Evolutionary conservation across 2,888 invertebrate genomes (phyloP).

Genomic region (Acronicta alni): DNA sequence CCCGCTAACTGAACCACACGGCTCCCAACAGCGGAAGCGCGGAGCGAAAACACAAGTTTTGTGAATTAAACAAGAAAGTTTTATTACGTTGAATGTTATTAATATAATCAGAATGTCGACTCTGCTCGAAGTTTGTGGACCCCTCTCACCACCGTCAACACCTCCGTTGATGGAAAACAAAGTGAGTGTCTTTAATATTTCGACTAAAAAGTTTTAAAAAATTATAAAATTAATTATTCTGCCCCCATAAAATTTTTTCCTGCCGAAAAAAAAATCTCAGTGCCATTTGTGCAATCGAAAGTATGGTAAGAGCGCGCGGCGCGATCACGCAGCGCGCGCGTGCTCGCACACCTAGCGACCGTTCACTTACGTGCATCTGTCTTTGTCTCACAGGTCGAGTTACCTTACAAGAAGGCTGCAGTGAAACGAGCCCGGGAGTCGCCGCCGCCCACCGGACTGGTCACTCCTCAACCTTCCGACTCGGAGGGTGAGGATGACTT

Average conservation of each 20-base stretch:
- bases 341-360: slow-evolving; percentile 75
- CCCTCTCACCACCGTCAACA: slow-evolving; percentile 92
- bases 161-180: slow-evolving; percentile 91
- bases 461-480: slow-evolving; percentile 96
- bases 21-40: slow-evolving; percentile 75
- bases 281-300: slow-evolving; percentile 81
- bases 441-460: slow-evolving; percentile 78
- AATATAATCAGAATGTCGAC: slow-evolving; percentile 80
- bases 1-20: slow-evolving; percentile 81
- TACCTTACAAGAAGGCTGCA: slow-evolving; percentile 81
- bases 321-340: slow-evolving; percentile 84
- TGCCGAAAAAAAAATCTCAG: slow-evolving; percentile 45
- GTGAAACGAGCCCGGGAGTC: slow-evolving; percentile 77
- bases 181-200: slow-evolving; percentile 80
- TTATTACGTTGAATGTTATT: slow-evolving; percentile 77
- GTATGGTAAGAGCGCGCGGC: slow-evolving; percentile 70
- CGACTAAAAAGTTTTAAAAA: slow-evolving; percentile 43
- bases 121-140: slow-evolving; percentile 85
- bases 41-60: slow-evolving; percentile 78
- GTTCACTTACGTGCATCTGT: slow-evolving; percentile 80
- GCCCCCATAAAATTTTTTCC: slow-evolving; percentile 18
- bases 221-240: slow-evolving; percentile 33
- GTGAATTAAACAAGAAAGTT: slow-evolving; percentile 86
- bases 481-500: slow-evolving; percentile 92
- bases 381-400: slow-evolving; percentile 85